A percentile compares a stretch with the other conserved stretches of the same genome.
These are phyloP conservation scores for Leptinotarsa rubiginosa DNA, from an alignment of 2,888 invertebrate genomes.

Conservation along the genomic window DNA sequence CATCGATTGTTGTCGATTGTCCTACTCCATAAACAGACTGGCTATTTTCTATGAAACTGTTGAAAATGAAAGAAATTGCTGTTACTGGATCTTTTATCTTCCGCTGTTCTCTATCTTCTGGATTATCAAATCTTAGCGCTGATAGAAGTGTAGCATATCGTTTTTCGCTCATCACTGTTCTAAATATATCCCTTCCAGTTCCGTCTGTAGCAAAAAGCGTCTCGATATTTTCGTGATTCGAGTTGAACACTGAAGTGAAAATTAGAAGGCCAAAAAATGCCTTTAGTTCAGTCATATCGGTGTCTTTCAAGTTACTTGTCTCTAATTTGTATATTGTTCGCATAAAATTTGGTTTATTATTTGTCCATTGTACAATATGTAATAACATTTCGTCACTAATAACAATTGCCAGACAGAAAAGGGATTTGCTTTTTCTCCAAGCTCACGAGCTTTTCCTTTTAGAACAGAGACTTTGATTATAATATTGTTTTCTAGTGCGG, in stretches of 20 bases:
- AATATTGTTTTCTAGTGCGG: constrained; percentile 25
- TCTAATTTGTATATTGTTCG: too few relatives aligned
- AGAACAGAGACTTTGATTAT: constrained; percentile 22
- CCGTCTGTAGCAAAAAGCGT: constrained; percentile 49
- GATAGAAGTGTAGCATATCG: constrained; percentile 43
- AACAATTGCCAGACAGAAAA: too few relatives aligned
- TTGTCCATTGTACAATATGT: too few relatives aligned
- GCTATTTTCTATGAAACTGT: constrained; percentile 35
- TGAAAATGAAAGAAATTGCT: constrained; percentile 33
- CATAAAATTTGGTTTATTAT: too few relatives aligned
- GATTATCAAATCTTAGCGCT: constrained; percentile 50
- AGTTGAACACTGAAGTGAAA: constrained; percentile 41
- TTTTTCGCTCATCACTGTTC: constrained; percentile 44
- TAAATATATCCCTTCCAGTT: constrained; percentile 47
- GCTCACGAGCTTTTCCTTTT: not conserved
- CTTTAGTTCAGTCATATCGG: too few relatives aligned
- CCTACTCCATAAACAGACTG: constrained; percentile 27
- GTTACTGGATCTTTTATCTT: constrained; percentile 41
- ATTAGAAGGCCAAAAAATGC: constrained; percentile 37
- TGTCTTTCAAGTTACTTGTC: too few relatives aligned
- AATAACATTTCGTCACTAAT: too few relatives aligned
- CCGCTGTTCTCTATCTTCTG: constrained; percentile 33
- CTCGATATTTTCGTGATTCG: constrained; percentile 42
- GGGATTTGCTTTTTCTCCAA: too few relatives aligned
- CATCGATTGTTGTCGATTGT: constrained; percentile 46